A percentile compares a stretch with the other conserved stretches of the same genome.
Evolutionary conservation across 2,888 invertebrate genomes (phyloP).

Genomic region (Argynnis bischoffii): DNA sequence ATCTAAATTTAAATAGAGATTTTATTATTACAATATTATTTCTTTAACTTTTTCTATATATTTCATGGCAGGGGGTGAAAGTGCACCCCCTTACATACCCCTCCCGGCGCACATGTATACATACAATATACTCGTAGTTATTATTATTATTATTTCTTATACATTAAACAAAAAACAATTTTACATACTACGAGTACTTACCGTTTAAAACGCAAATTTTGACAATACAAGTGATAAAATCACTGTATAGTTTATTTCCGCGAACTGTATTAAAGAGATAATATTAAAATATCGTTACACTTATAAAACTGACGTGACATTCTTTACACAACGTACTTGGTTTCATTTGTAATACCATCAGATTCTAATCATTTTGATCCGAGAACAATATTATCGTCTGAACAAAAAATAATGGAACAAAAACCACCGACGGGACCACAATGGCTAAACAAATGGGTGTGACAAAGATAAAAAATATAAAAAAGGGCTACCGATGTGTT

Average conservation of each 20-base stretch:
- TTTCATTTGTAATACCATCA: constrained; percentile 50
- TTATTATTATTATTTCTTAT: no score
- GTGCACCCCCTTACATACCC: no score
- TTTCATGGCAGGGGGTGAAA: no score
- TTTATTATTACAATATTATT: no score
- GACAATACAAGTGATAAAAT: not conserved
- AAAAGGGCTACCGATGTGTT: constrained; percentile 43
- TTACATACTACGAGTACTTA: no score
- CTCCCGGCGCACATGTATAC: no score
- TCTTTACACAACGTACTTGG: constrained; percentile 40
- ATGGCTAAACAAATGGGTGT: constrained; percentile 58
- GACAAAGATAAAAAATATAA: constrained; percentile 46
- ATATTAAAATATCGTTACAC: constrained; percentile 37
- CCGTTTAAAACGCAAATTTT: no score
- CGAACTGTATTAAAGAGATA: constrained; percentile 32
- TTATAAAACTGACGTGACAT: constrained; percentile 37
- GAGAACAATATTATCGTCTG: constrained; percentile 70
- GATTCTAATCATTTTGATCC: constrained; percentile 61
- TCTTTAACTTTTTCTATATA: no score
- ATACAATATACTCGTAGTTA: no score
- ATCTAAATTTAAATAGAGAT: no score
- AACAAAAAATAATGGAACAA: constrained; percentile 54
- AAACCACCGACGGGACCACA: constrained; percentile 53
- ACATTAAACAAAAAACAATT: no score
- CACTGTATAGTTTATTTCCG: constrained; percentile 5